Evolutionary conservation across 37 sponge, comb jelly and placozoan species (phyloP).

Genomic region (Chondrilla cf. caribensis): DNA sequence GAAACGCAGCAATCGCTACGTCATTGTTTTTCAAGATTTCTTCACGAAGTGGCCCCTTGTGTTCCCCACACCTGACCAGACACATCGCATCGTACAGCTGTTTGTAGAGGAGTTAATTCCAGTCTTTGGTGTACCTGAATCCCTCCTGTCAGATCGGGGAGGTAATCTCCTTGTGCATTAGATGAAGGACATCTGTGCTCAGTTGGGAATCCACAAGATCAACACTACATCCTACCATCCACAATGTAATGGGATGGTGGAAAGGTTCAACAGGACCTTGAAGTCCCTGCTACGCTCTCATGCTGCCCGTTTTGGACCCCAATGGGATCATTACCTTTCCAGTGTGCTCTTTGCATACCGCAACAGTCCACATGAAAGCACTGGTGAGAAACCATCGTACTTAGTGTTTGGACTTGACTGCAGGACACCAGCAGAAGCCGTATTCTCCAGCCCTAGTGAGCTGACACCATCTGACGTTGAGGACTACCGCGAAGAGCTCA

Average conservation of each 20-base stretch:
- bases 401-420: slow-evolving; percentile 26
- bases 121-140: slow-evolving; percentile 29
- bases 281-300: neutral
- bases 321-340: slow-evolving; percentile 14
- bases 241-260: slow-evolving; percentile 37
- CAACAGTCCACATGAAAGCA: slow-evolving; percentile 23
- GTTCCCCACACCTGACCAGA: slow-evolving; percentile 42
- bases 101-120: slow-evolving; percentile 16
- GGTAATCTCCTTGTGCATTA: slow-evolving; percentile 11
- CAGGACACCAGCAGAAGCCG: slow-evolving; percentile 12
- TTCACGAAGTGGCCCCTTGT: slow-evolving; percentile 59
- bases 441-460: neutral
- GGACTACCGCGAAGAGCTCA: slow-evolving; percentile 11
- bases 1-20: slow-evolving; percentile 33
- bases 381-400: slow-evolving; percentile 22
- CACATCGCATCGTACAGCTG: neutral
- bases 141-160: slow-evolving; percentile 23
- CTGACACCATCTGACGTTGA: neutral
- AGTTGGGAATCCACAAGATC: slow-evolving; percentile 19
- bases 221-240: slow-evolving; percentile 41
- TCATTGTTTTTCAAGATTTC: slow-evolving; percentile 54
- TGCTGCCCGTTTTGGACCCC: neutral
- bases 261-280: slow-evolving; percentile 29
- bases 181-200: slow-evolving; percentile 11
- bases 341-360: slow-evolving; percentile 26